phyloP scores from a whole-genome alignment of 2,888 invertebrate genomes.

The Malachius bipustulatus region DNA sequence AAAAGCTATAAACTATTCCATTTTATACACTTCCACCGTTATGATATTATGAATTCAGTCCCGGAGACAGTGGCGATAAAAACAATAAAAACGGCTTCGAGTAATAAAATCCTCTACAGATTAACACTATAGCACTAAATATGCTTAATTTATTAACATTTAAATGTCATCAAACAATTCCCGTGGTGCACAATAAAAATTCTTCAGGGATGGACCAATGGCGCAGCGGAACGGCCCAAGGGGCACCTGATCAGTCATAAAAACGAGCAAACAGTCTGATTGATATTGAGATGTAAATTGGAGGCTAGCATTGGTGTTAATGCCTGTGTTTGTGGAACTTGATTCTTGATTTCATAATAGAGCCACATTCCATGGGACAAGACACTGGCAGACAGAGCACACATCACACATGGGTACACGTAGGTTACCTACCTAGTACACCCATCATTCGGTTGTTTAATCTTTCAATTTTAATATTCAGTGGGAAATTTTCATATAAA shows the following conservation, averaged over 20 bases:
- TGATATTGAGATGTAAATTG: slow-evolving; percentile 38
- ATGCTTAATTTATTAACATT: slow-evolving; percentile 6
- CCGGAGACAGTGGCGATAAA: no score
- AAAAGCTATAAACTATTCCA: no score
- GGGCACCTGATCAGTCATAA: slow-evolving; percentile 27
- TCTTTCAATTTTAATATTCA: no score
- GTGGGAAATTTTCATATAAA: no score
- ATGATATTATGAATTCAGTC: no score
- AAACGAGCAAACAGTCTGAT: slow-evolving; percentile 31
- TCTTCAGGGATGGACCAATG: background rate
- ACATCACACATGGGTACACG: no score
- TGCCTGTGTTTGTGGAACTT: slow-evolving; percentile 38
- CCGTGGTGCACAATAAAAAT: slow-evolving; percentile 4
- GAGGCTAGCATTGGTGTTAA: slow-evolving; percentile 34
- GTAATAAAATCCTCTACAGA: background rate
- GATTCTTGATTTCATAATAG: slow-evolving; percentile 39
- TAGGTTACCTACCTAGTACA: no score
- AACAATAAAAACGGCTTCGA: background rate
- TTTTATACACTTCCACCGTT: no score
- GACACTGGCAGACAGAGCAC: no score
- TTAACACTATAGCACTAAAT: background rate
- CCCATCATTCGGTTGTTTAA: no score
- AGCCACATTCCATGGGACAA: slow-evolving; percentile 38
- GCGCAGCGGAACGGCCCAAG: background rate
- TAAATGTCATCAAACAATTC: slow-evolving; percentile 6